These are phyloP conservation scores for Bombus fervidus DNA, from an alignment of 1,140 invertebrate species.

Conservation along the genomic window DNA sequence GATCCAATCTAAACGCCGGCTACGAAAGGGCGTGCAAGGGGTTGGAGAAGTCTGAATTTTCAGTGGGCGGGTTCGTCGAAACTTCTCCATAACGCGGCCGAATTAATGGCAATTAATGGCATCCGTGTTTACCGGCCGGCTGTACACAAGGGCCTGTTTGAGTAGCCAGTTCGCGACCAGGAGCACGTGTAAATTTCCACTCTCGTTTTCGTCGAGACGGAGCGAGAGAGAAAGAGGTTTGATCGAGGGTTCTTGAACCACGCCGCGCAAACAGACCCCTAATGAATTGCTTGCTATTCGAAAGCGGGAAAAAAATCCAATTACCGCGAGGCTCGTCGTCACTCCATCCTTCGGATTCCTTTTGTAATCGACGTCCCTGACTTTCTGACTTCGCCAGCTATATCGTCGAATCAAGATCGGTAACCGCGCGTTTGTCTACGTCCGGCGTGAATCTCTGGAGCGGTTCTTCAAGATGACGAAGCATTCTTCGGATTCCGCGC, in stretches of 20 bases:
- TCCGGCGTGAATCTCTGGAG: neutral
- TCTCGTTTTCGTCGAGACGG: slow-evolving; percentile 32
- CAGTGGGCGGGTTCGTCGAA: neutral
- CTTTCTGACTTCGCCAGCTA: neutral
- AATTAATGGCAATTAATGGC: slow-evolving; percentile 54
- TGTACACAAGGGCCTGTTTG: slow-evolving; percentile 47
- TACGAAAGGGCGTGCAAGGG: neutral
- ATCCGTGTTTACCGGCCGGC: slow-evolving; percentile 38
- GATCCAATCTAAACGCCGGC: neutral
- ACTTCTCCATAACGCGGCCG: slow-evolving; percentile 38
- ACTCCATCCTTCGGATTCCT: neutral
- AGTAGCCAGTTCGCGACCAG: slow-evolving; percentile 1
- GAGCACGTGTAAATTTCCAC: slow-evolving; percentile 45
- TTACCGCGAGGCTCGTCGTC: neutral
- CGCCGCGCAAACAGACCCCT: slow-evolving; percentile 41
- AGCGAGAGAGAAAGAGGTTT: neutral
- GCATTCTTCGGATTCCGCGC: neutral
- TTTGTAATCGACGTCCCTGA: slow-evolving; percentile 8
- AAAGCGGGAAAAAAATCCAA: slow-evolving; percentile 41
- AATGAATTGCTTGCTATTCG: slow-evolving; percentile 45
- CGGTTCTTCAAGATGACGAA: neutral
- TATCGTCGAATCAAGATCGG: neutral
- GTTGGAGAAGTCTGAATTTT: neutral
- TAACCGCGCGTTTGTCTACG: slow-evolving; percentile 1
- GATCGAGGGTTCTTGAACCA: slow-evolving; percentile 26